Evolutionary conservation across 1,140 invertebrate genomes (phyloP), one percentile per base, ranked within the genome.

Genomic region (Anoplophora glabripennis): DNA sequence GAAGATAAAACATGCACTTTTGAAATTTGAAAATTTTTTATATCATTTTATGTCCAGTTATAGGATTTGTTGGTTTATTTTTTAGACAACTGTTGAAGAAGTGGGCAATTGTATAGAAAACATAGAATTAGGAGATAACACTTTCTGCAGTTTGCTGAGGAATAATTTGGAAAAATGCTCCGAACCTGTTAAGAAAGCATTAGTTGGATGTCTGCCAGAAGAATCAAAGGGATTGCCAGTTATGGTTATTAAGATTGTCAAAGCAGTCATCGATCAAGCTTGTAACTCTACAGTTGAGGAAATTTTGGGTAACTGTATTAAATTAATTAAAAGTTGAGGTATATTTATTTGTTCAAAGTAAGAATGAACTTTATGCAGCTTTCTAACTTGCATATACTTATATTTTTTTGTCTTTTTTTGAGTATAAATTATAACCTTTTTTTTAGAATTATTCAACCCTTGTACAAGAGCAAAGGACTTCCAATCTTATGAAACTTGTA

Each of bases 151-250:
- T 11, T 15, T 18, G 1, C 14, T 17, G 12, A 12, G 1, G 15
- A 11, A 4, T 15, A 15, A 11, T 11, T 7, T 45, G 10, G 11
- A 14, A 15, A 59, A 52, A 15, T 59, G 57, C 36, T 38, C 57
- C 4, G 15, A n/a, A 37, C 57, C 57, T 12, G 37, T 53, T 4
- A 15, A 44, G 12, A 45, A 52, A 53, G 36, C 53, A 12, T 11
- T 59, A 11, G 40, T 45, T 28, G 49, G 46, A 8, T 59, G 57
- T 46, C 21, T 59, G n/a, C 57, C 57, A 15, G 21, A 53, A 36
- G 42, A 53, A 11, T 42, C 57, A 7, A 59, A 53, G 53, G 57
- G 47, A 18, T 28, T 59, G 17, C 57, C 57, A 2, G 18, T 10
- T 18, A 28, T 59, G 17, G 33, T 11, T 37, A 7, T 51, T 5